Base-by-base conservation (phyloP, 2,888 invertebrate species). In the Drosophila histrio region DNA sequence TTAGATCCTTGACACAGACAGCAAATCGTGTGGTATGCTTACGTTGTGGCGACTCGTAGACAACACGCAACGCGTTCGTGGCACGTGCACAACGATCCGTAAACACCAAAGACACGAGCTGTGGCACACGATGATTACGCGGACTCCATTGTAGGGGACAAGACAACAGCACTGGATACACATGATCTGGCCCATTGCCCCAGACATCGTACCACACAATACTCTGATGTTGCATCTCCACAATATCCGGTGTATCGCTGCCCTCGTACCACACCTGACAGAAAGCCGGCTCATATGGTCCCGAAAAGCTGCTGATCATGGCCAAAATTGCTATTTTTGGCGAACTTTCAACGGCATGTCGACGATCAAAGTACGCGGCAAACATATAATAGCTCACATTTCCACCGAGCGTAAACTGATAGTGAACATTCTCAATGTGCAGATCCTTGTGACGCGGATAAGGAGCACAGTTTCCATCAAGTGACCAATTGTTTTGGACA, bases 1-100 rank as follows among this genome's bases (percentile, higher is more conserved):
- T 96, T 49, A 98, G 92, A 0, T 97, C 97, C 91, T 97, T 97
- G 21, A 97, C 96, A 91, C 97, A 97, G 2, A 97, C 96, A 6
- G 96, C 97, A 89, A 97, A 79, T 0, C 72, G 62, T 8, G 58
- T 34, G 13, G 36, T 11, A 1, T 47, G 59, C 0, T 30, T 36
- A 0, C 67, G 64, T 7, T 13, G 11, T 0, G 50, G 24, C 1
- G 57, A 58, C 6, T 72, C 30, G 15, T 72, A 72, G 5, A 46
- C 7, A 0, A 86, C 62, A 1, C 24, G 54, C 9, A 81, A 0
- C 95, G 83, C 86, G 32, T 80, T 87, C 5, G 5, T 17, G 0
- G 81, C 28, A 3, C 50, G 47, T 0, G 52, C 63, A 22, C 81
- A 81, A 1, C 9, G 34, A 13, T 57, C 43, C 2, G 17, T 52